Conservation (phyloP, 64 coral and sea anemone species). For the Anthopleura sola region DNA sequence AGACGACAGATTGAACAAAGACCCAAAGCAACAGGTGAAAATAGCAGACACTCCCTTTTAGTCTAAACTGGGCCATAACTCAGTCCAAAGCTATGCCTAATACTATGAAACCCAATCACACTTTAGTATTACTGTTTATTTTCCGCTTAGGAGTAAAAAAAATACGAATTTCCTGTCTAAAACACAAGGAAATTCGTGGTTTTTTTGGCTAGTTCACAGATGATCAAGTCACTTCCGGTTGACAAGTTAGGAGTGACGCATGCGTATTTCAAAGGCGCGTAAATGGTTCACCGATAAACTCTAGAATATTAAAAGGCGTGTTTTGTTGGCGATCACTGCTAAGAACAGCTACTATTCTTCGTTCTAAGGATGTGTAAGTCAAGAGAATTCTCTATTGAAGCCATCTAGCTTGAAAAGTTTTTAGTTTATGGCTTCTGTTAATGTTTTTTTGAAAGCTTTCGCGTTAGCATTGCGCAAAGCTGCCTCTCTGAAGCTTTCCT, state of each 20-base stretch:
- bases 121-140: neutral
- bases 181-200: conserved; percentile 3
- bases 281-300: conserved; percentile 24
- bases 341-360: conserved; percentile 30
- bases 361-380: conserved; percentile 49
- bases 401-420: neutral
- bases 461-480: neutral
- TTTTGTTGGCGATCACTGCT: conserved; percentile 34
- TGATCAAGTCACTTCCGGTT: conserved; percentile 52
- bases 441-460: conserved; percentile 1
- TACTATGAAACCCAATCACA: neutral
- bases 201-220: conserved; percentile 16
- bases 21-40: conserved; percentile 10
- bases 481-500: conserved; percentile 3
- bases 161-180: neutral
- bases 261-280: conserved; percentile 53
- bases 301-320: conserved; percentile 40
- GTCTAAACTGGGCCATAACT: neutral
- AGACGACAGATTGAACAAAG: conserved; percentile 16
- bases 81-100: conserved; percentile 4
- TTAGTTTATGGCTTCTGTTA: neutral
- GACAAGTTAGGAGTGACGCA: conserved; percentile 10
- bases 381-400: neutral
- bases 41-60: conserved; percentile 3
- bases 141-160: neutral